A percentile compares a stretch with the other conserved stretches of the same genome.
phyloP scores from a whole-genome alignment of 2,888 invertebrate species.

The Myathropa florea region DNA sequence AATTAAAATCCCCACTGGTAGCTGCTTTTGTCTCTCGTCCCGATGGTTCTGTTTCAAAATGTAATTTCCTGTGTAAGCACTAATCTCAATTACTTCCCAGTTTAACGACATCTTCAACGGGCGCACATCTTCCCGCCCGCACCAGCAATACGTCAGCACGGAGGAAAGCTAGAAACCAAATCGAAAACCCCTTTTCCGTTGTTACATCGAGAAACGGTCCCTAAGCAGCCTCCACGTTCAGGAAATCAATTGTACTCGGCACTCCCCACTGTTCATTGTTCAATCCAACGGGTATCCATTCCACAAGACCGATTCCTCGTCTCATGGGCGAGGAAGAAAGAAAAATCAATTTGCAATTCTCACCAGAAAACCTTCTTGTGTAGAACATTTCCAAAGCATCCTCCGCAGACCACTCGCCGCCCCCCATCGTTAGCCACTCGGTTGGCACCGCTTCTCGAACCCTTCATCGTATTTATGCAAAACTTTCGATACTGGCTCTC shows the following conservation, averaged over 20 bases:
- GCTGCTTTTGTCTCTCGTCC: neutral
- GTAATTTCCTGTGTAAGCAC: slow-evolving; percentile 51
- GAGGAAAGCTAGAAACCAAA: neutral
- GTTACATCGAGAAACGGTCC: neutral
- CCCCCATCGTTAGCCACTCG: neutral
- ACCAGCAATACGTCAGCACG: neutral
- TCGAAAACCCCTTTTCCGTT: neutral
- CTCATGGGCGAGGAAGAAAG: neutral
- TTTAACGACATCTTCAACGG: slow-evolving; percentile 31
- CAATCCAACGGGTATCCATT: neutral
- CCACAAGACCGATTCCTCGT: neutral
- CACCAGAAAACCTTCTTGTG: neutral
- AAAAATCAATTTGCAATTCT: slow-evolving; percentile 16
- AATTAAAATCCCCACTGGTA: neutral
- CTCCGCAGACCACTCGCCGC: neutral
- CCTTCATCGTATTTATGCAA: neutral
- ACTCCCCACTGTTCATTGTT: neutral
- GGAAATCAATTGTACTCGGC: neutral
- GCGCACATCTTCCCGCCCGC: neutral
- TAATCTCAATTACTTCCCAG: slow-evolving; percentile 39
- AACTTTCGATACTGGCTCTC: slow-evolving; percentile 3
- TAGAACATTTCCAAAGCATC: neutral
- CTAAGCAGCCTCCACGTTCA: neutral
- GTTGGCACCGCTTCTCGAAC: neutral
- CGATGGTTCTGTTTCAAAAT: slow-evolving; percentile 21